A percentile compares a stretch with the other conserved stretches of the same genome.
Conservation (phyloP, 2,113 vertebrate genomes). For the Hymenochirus boettgeri region DNA sequence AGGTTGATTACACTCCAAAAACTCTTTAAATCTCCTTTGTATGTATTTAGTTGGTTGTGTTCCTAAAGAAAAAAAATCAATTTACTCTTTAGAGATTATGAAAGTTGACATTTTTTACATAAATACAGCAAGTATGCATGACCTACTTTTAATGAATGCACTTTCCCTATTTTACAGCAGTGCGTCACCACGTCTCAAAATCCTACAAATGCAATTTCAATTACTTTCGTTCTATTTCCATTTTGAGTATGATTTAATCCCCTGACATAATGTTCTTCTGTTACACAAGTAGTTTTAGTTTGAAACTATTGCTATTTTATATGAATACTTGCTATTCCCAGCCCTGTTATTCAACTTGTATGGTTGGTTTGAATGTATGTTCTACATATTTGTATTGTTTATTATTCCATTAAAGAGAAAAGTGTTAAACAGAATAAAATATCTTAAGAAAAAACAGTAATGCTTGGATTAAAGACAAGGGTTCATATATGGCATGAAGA, state of each 20-base stretch:
- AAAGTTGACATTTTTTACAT: conserved; percentile 19
- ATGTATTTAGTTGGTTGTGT: too few relatives aligned
- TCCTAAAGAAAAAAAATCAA: neutral
- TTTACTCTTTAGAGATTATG: conserved; percentile 21
- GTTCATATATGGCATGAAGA: too few relatives aligned
- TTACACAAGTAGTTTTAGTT: conserved; percentile 31
- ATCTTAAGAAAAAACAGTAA: too few relatives aligned
- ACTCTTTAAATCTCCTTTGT: too few relatives aligned
- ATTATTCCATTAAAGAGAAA: too few relatives aligned
- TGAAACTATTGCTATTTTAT: conserved; percentile 36
- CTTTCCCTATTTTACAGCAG: conserved; percentile 36
- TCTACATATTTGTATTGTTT: too few relatives aligned
- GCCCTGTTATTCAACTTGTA: neutral
- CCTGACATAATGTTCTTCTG: conserved; percentile 24
- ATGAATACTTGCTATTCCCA: conserved; percentile 43
- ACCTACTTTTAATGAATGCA: conserved; percentile 39
- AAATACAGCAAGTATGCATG: conserved; percentile 20
- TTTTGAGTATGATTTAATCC: conserved; percentile 32
- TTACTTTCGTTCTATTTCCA: conserved; percentile 32
- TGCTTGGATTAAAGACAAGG: too few relatives aligned
- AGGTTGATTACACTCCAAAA: too few relatives aligned
- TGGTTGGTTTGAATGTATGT: too few relatives aligned
- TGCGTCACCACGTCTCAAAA: conserved; percentile 29
- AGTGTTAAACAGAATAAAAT: too few relatives aligned
- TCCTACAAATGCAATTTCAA: conserved; percentile 40